Evolutionary conservation across 2,888 invertebrate species (phyloP).

Genomic region (Tethea ocularis): DNA sequence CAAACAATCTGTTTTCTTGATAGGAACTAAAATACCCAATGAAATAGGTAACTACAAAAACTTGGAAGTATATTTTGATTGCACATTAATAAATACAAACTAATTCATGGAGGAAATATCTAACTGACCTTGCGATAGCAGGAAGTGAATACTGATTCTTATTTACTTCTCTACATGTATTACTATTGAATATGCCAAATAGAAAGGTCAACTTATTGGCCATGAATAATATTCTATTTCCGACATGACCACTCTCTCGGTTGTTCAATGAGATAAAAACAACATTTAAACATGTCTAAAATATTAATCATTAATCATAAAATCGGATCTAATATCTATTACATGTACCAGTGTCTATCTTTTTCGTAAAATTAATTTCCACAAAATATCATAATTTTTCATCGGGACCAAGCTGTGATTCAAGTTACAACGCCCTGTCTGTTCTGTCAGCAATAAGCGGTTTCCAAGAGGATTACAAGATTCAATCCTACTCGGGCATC

Average conservation of each 20-base stretch:
- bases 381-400: no score
- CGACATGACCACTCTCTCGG: conserved; percentile 38
- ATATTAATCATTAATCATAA: not conserved
- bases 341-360: no score
- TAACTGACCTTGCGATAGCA: conserved; percentile 47
- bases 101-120: conserved; percentile 52
- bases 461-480: no score
- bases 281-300: not conserved
- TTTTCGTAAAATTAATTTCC: no score
- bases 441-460: no score
- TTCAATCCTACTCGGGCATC: no score
- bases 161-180: conserved; percentile 43
- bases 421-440: no score
- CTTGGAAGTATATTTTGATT: not conserved
- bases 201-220: conserved; percentile 54
- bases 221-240: conserved; percentile 43
- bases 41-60: not conserved
- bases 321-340: not conserved
- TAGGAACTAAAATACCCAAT: not conserved
- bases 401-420: no score
- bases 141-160: conserved; percentile 53
- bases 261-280: conserved; percentile 12
- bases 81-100: conserved; percentile 39
- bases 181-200: conserved; percentile 47
- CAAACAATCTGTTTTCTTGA: not conserved